These are phyloP conservation scores for Halcyon smyrnensis DNA, from an alignment of 2,797 vertebrate genomes.

Conservation along the genomic window DNA sequence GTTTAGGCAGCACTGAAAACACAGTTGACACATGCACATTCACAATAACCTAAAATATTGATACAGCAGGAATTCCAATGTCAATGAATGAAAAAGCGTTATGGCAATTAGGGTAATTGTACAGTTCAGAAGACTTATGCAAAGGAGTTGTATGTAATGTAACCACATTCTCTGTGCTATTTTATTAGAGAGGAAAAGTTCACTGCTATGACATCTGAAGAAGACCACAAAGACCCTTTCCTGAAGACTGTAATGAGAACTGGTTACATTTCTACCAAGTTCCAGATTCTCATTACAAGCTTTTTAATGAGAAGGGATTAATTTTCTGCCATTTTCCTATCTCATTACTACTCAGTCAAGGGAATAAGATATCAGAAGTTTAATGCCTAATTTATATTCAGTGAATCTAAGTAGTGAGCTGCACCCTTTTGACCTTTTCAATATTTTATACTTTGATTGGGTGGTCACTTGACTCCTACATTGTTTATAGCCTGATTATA, in stretches of 20 bases:
- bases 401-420: slow-evolving; percentile 43
- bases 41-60: background rate
- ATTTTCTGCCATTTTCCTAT: slow-evolving; percentile 73
- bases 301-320: slow-evolving; percentile 72
- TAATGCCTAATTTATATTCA: slow-evolving; percentile 75
- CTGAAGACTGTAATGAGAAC: slow-evolving; percentile 29
- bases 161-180: background rate
- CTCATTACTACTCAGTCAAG: slow-evolving; percentile 67
- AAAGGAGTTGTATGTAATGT: background rate
- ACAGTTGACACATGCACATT: background rate
- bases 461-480: slow-evolving; percentile 44
- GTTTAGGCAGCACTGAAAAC: background rate
- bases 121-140: background rate
- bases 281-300: slow-evolving; percentile 62
- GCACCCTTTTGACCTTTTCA: slow-evolving; percentile 65
- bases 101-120: background rate
- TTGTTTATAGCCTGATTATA: slow-evolving; percentile 54
- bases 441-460: slow-evolving; percentile 65
- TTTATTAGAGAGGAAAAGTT: slow-evolving; percentile 9
- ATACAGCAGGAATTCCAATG: background rate
- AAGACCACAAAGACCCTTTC: slow-evolving; percentile 37
- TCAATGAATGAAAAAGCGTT: background rate
- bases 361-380: slow-evolving; percentile 43
- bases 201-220: background rate
- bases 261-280: slow-evolving; percentile 42